These are phyloP conservation scores for Ginglymostoma cirratum DNA, from an alignment of 2,113 vertebrate species.

Conservation along the genomic window DNA sequence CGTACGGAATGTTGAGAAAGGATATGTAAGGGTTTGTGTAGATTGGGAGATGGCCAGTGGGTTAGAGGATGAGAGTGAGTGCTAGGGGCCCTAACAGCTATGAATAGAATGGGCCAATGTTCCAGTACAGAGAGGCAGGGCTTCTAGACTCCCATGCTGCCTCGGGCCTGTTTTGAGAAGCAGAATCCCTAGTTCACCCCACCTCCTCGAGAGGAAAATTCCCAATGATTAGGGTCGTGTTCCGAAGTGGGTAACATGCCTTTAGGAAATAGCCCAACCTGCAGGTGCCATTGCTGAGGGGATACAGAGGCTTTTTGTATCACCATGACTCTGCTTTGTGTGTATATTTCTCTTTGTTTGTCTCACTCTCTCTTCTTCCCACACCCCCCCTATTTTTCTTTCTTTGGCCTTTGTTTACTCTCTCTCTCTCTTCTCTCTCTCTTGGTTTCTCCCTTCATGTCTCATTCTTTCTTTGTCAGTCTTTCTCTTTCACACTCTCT, in stretches of 20 bases:
- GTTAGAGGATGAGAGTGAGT: background rate
- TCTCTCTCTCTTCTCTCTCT: background rate
- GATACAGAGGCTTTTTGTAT: background rate
- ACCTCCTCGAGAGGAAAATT: too few species aligned
- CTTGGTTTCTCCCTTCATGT: background rate
- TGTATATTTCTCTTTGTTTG: background rate
- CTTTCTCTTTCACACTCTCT: background rate
- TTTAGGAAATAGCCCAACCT: background rate
- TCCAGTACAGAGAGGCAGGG: background rate
- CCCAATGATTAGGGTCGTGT: too few species aligned
- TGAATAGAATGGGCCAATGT: background rate
- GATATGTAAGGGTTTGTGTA: too few species aligned
- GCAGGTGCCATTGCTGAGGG: background rate
- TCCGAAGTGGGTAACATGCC: background rate
- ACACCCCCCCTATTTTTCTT: background rate
- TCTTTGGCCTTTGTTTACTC: too few species aligned
- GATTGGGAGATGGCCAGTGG: too few species aligned
- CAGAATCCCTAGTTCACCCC: background rate
- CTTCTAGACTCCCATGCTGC: background rate
- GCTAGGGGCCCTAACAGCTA: background rate
- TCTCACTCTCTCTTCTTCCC: background rate
- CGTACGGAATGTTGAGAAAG: background rate
- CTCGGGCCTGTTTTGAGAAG: background rate
- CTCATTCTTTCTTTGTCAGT: background rate
- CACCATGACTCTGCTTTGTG: background rate